phyloP scores from a whole-genome alignment of 2,797 vertebrate genomes.

The Xenentodon cancila region DNA sequence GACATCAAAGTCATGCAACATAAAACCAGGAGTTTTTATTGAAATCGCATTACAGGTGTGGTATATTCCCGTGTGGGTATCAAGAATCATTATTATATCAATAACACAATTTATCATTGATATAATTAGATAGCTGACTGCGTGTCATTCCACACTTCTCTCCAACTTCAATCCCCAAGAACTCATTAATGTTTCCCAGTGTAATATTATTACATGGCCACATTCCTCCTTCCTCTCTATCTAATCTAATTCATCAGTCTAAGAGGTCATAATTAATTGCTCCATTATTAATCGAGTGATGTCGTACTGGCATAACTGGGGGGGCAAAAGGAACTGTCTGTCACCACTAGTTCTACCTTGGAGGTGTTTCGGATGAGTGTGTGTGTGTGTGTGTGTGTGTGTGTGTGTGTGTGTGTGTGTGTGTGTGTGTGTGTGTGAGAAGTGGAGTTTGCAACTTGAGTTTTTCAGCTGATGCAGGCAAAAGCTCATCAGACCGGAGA shows the following conservation, averaged over 20 bases:
- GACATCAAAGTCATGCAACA: slow-evolving; percentile 31
- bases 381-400: neutral
- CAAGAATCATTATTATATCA: slow-evolving; percentile 57
- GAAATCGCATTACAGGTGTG: slow-evolving; percentile 44
- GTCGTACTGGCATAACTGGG: slow-evolving; percentile 67
- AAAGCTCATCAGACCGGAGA: slow-evolving; percentile 56
- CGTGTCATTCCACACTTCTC: slow-evolving; percentile 48
- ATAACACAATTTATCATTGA: slow-evolving; percentile 60
- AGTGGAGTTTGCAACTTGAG: slow-evolving; percentile 18
- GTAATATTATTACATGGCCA: slow-evolving; percentile 75
- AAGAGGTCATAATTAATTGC: slow-evolving; percentile 82
- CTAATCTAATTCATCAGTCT: slow-evolving; percentile 79
- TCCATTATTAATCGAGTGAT: slow-evolving; percentile 80
- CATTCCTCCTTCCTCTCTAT: slow-evolving; percentile 62
- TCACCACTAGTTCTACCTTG: slow-evolving; percentile 39
- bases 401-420: neutral
- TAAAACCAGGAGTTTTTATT: slow-evolving; percentile 11
- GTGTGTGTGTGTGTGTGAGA: slow-evolving; percentile 6
- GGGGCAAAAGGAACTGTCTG: slow-evolving; percentile 67
- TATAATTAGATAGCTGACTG: slow-evolving; percentile 58
- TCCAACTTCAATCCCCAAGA: slow-evolving; percentile 39
- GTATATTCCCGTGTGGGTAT: slow-evolving; percentile 18
- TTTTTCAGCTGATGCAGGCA: slow-evolving; percentile 43
- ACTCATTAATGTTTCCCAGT: slow-evolving; percentile 72
- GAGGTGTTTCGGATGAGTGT: neutral